Base-by-base conservation (phyloP, 1,140 invertebrate species). In the Saccostrea echinata region DNA sequence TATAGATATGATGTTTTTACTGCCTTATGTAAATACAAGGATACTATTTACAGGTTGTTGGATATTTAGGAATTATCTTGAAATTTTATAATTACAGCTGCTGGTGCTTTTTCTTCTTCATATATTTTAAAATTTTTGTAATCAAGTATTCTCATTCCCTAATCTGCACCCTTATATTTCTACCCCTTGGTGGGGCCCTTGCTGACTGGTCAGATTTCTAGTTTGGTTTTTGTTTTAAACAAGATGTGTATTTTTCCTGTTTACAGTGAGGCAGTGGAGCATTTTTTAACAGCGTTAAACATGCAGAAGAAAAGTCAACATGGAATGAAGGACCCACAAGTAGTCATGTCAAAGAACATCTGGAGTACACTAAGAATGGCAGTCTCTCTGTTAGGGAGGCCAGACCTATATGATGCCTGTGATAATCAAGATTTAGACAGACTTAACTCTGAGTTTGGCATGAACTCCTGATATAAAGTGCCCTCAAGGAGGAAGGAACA, bases 301-400 rank as follows among this genome's bases (percentile, higher is more conserved):
- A 97, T 98, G 94, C 98, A 99, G 95, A 96, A 97, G 24, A 96
- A 97, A 92, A 97, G 97, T 52, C 68, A 76, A 76, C 96, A 95
- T 94, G 97, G 95, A 86, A 94, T 92, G 87, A 95, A 92, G 71
- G 94, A 93, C 52, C 95, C 93, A 86, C 91, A 92, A 92, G 92
- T 89, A 84, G 90, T 91, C 90, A 98, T 98, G 97, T 99, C 98
- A 0, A 97, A 98, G 89, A 97, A 97, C 51, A 99, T 99, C 95
- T 99, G 99, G 98, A 97, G 97, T 35, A 99, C 98, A 1, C 95
- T 99, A 53, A 96, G 98, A 94, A 97, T 99, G 96, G 97, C 98
- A 68, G 95, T 99, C 52, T 97, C 97, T 21, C 95, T 99, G 61
- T 97, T 99, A 96, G 97, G 98, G 89, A 97, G 97, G 93, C 96